Evolutionary conservation across 2,113 vertebrate species (phyloP).

Genomic region (Naja naja): DNA sequence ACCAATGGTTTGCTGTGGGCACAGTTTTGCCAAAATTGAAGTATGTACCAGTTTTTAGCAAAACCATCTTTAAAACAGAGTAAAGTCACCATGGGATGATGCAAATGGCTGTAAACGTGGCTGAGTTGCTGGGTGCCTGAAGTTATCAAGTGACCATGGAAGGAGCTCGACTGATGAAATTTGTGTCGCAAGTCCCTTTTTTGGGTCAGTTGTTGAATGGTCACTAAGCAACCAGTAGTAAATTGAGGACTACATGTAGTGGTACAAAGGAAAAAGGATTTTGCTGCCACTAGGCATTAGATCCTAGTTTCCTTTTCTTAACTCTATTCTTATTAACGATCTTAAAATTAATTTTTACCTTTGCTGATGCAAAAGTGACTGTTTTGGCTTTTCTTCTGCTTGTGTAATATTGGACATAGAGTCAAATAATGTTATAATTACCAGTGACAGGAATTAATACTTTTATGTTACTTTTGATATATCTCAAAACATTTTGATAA

Average conservation of each 20-base stretch:
- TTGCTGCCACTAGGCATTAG: neutral
- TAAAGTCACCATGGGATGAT: neutral
- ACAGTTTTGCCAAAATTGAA: neutral
- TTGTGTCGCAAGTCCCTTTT: neutral
- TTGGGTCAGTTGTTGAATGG: neutral
- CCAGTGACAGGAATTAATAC: neutral
- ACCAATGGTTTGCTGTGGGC: neutral
- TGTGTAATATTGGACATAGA: neutral
- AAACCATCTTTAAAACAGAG: neutral
- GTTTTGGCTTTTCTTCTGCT: neutral
- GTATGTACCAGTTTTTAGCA: neutral
- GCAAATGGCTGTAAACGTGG: neutral
- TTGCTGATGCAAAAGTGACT: neutral
- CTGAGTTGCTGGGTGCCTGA: neutral
- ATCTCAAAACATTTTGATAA: neutral
- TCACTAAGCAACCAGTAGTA: neutral
- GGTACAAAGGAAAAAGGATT: neutral
- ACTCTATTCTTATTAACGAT: neutral
- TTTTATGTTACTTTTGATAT: neutral
- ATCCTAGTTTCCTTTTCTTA: neutral
- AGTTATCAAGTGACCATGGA: neutral
- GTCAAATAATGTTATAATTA: neutral
- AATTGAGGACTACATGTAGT: neutral
- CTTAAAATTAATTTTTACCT: neutral
- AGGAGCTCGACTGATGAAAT: neutral